Evolutionary conservation across 2,113 vertebrate genomes (phyloP).

Genomic region (Falco punctatus): DNA sequence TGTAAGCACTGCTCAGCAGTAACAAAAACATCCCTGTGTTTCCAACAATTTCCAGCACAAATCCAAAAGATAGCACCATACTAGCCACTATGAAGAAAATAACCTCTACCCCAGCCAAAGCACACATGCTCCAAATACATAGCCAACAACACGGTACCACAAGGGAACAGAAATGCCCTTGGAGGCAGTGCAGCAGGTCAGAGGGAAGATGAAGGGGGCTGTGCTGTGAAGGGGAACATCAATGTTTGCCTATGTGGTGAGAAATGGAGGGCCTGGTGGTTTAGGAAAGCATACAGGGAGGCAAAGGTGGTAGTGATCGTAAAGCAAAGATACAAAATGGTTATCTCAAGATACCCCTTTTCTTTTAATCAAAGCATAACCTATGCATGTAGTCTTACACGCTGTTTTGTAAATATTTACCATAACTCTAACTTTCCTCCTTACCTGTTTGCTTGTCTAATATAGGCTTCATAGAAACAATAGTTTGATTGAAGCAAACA

Average conservation of each 20-base stretch:
- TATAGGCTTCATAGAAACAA: neutral
- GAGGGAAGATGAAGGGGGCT: neutral
- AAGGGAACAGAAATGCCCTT: neutral
- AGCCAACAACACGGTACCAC: neutral
- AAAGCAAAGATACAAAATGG: neutral
- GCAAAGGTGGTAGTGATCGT: neutral
- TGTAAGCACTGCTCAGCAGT: too few relatives aligned
- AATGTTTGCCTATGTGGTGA: neutral
- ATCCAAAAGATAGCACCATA: too few relatives aligned
- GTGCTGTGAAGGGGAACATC: neutral
- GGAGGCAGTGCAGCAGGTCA: neutral
- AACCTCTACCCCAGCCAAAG: too few relatives aligned
- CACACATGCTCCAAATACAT: neutral
- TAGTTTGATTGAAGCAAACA: neutral
- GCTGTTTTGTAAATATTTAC: neutral
- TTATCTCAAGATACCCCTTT: neutral
- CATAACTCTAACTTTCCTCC: neutral
- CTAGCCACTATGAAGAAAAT: too few relatives aligned
- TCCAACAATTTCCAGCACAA: too few relatives aligned
- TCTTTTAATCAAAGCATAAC: neutral
- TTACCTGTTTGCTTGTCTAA: neutral
- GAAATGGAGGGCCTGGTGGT: neutral
- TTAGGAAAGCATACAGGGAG: neutral
- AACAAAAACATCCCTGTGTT: too few relatives aligned
- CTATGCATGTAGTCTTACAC: accelerated